Percentiles rank a stretch among this genome's conserved stretches.
Conservation (phyloP, 2,113 vertebrate genomes). For the Hoplias malabaricus region DNA sequence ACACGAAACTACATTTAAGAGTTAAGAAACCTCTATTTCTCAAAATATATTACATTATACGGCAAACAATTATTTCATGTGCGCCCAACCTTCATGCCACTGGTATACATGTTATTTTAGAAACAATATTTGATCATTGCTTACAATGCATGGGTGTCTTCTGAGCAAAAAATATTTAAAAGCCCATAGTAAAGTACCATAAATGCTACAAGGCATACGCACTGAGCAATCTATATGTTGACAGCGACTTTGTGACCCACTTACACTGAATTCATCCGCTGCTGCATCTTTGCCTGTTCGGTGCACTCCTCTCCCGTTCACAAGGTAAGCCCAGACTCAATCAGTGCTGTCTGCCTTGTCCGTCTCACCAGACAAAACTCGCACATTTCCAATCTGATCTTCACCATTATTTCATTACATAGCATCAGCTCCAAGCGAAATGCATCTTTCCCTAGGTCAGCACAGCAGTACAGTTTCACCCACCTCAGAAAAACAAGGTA, state of each 20-base stretch:
- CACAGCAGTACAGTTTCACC: slow-evolving; percentile 29
- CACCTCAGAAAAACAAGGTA: slow-evolving; percentile 28
- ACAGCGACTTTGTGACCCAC: slow-evolving; percentile 53
- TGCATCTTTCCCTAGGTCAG: slow-evolving; percentile 39
- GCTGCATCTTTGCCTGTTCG: slow-evolving; percentile 66
- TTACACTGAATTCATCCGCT: slow-evolving; percentile 73
- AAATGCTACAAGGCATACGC: background rate
- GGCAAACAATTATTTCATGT: too few relatives aligned
- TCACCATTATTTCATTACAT: slow-evolving; percentile 54
- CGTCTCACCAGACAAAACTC: slow-evolving; percentile 51
- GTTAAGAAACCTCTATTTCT: too few relatives aligned
- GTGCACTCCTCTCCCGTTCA: slow-evolving; percentile 57
- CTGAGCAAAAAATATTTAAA: background rate
- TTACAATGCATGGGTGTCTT: background rate
- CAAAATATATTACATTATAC: too few relatives aligned
- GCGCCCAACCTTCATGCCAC: too few relatives aligned
- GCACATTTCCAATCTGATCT: slow-evolving; percentile 54
- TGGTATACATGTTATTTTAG: background rate
- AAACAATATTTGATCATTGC: background rate
- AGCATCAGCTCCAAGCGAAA: slow-evolving; percentile 50
- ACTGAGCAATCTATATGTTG: too few relatives aligned
- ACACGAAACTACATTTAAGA: too few relatives aligned
- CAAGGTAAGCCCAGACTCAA: slow-evolving; percentile 50
- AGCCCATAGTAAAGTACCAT: background rate
- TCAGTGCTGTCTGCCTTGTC: slow-evolving; percentile 37